Evolutionary conservation across 2,888 invertebrate species (phyloP).

Genomic region (Aphrophora alni): DNA sequence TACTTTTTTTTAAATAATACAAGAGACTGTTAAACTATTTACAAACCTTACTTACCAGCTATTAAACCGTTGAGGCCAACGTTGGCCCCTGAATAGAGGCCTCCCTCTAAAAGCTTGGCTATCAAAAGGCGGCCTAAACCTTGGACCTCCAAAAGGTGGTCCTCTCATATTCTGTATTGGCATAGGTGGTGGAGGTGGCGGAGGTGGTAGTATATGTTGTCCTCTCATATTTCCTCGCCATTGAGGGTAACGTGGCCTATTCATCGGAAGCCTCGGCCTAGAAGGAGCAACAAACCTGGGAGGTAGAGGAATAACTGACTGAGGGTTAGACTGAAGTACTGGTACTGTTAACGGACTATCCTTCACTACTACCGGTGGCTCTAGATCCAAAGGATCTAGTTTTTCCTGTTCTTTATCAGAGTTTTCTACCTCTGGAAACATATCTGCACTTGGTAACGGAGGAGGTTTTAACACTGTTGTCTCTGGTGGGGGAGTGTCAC

Average conservation of each 20-base stretch:
- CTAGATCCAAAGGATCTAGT: background rate
- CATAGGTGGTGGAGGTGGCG: background rate
- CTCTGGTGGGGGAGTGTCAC: background rate
- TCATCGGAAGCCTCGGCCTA: background rate
- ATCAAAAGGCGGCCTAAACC: background rate
- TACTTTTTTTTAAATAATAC: background rate
- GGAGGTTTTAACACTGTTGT: constrained; percentile 18
- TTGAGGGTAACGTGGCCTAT: background rate
- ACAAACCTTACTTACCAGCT: background rate
- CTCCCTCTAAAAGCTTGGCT: background rate
- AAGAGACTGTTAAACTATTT: background rate
- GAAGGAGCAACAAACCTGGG: background rate
- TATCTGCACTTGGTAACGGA: constrained; percentile 25
- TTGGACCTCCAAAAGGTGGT: background rate
- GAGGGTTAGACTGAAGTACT: background rate
- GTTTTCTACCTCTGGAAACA: constrained; percentile 18
- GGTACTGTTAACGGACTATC: background rate
- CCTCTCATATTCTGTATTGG: background rate
- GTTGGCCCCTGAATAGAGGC: background rate
- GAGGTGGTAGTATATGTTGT: background rate
- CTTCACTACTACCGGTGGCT: background rate
- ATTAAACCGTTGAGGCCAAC: background rate
- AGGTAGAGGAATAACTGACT: background rate
- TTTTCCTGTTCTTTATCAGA: background rate
- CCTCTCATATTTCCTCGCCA: background rate